Base-by-base conservation (phyloP, 1,140 invertebrate genomes). In the Drosophila pandora region DNA sequence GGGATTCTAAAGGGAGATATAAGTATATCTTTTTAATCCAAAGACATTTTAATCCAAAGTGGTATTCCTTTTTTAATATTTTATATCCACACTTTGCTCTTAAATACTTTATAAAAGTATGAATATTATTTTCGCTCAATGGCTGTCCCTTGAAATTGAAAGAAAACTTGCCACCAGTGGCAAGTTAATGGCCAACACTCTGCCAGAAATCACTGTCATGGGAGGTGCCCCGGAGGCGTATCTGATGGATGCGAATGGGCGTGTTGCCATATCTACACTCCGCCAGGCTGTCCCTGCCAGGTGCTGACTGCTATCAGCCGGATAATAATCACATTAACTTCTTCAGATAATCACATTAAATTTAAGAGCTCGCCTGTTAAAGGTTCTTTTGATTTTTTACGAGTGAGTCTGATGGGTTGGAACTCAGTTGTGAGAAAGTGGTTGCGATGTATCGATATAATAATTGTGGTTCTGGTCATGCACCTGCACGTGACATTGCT, bases 311-410 rank as follows among this genome's bases (percentile, higher is more conserved):
- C 80, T 62, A 69, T 34, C 37, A 13, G 45, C 53, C 48, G 61
- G 65, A 61, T 87, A 83, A 87, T 87, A 87, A 87, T 88, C 83
- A 79, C 83, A 88, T 87, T 88, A 88, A 79, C 83, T 83, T 82
- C 69, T 68, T 37, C 79, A 68, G 79, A 87, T 88, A 87, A 87
- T 79, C 83, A 73, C 82, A 88, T 87, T 88, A 81, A 76, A 85
- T 81, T 78, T 81, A 60, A 70, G 68, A 78, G 61, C 60, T 57
- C 57, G 37, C 53, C 57, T 30, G 55, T 71, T 80, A 73, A 60
- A 63, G 67, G 39, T 68, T 25, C 57, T 49, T 76, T 64, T 87
- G 83, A 85, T 70, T 88, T 88, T 85, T 85, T 85, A 85, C 25
- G 78, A 71, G 82, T 58, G 62, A 48, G 75, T 71, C 52, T 39